phyloP scores from a whole-genome alignment of 2,888 invertebrate genomes.

The Punctoribates punctum region DNA sequence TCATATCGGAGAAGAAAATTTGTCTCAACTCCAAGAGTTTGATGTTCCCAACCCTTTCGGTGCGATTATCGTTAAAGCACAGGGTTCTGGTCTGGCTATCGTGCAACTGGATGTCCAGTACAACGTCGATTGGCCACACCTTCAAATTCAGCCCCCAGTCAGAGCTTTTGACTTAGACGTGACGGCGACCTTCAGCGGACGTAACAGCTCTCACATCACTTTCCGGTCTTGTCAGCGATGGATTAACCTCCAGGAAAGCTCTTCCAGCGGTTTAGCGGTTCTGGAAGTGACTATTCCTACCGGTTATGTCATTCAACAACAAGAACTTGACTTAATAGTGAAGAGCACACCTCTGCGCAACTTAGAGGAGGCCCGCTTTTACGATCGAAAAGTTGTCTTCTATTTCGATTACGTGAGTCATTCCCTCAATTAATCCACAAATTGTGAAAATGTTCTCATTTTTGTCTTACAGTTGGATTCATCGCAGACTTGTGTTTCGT shows the following conservation, averaged over 20 bases:
- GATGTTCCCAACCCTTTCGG: slow-evolving; percentile 93
- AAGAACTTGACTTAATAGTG: slow-evolving; percentile 79
- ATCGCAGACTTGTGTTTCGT: slow-evolving; percentile 54
- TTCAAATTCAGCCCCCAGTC: slow-evolving; percentile 78
- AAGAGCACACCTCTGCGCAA: slow-evolving; percentile 71
- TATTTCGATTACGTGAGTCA: slow-evolving; percentile 85
- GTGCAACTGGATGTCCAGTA: slow-evolving; percentile 89
- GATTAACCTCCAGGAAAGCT: slow-evolving; percentile 56
- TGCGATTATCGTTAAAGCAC: slow-evolving; percentile 83
- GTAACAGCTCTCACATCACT: slow-evolving; percentile 74
- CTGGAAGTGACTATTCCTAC: slow-evolving; percentile 82
- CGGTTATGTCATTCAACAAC: slow-evolving; percentile 85
- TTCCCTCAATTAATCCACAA: neutral
- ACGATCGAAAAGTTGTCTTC: slow-evolving; percentile 76
- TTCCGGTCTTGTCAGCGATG: slow-evolving; percentile 47
- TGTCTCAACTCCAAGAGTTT: slow-evolving; percentile 72
- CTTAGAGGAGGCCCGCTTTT: slow-evolving; percentile 77
- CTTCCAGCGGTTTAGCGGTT: slow-evolving; percentile 80
- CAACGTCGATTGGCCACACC: slow-evolving; percentile 77
- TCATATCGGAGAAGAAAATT: slow-evolving; percentile 62
- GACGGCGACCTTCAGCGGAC: slow-evolving; percentile 72
- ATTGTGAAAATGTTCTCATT: neutral
- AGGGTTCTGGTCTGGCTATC: slow-evolving; percentile 89
- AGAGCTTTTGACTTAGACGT: slow-evolving; percentile 73
- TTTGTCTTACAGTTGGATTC: slow-evolving; percentile 52